These are phyloP conservation scores for Holothuria glaberrima DNA, from an alignment of 35 echinoderm and acorn worm species.

Conservation along the genomic window DNA sequence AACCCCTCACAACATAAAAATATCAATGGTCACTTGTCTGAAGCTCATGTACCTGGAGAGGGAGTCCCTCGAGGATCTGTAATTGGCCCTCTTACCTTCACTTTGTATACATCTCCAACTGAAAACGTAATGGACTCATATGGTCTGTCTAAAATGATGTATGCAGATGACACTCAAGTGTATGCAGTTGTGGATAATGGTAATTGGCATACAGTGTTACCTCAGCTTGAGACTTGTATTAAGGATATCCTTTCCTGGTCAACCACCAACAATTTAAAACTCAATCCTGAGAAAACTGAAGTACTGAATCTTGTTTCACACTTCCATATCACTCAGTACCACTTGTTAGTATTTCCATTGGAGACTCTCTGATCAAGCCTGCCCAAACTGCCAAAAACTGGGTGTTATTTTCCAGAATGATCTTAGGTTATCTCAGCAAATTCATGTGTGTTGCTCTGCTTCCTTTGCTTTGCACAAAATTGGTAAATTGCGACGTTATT, in stretches of 20 bases:
- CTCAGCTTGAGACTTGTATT: neutral
- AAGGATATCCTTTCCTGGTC: neutral
- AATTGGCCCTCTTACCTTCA: too few relatives aligned
- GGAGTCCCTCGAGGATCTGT: slow-evolving; percentile 84
- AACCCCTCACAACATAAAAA: slow-evolving; percentile 2
- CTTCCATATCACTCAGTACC: neutral
- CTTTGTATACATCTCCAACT: slow-evolving; percentile 66
- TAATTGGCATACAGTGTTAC: neutral
- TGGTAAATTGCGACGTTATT: too few relatives aligned
- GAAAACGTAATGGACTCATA: slow-evolving; percentile 74
- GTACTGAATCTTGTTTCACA: neutral
- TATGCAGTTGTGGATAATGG: neutral
- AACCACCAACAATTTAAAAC: too few relatives aligned
- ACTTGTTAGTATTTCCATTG: neutral
- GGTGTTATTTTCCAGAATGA: too few relatives aligned
- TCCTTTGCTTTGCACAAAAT: too few relatives aligned
- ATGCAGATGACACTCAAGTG: too few relatives aligned
- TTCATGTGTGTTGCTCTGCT: too few relatives aligned
- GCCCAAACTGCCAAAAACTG: too few relatives aligned
- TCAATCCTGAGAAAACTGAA: neutral
- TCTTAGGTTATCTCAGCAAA: too few relatives aligned
- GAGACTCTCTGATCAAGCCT: too few relatives aligned
- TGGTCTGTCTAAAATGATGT: slow-evolving; percentile 62
- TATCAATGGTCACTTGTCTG: neutral
- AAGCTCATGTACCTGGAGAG: neutral